Conservation (phyloP, 2,113 vertebrate genomes). For the Gobius niger region DNA sequence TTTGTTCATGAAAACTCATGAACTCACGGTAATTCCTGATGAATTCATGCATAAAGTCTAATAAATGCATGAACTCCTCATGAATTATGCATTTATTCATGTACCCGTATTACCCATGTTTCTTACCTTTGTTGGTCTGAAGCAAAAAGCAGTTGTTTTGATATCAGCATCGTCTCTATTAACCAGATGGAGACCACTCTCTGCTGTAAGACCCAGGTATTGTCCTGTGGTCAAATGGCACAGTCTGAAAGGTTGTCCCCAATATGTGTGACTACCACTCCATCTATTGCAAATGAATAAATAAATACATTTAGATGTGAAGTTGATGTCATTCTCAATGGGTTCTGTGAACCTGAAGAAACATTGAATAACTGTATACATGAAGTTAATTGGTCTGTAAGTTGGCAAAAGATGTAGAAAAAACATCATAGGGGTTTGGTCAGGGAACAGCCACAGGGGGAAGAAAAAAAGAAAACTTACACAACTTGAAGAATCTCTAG, state of each 20-base stretch:
- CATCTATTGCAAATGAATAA: conserved; percentile 78
- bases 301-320: background rate
- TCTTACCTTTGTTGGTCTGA: conserved; percentile 89
- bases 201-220: conserved; percentile 87
- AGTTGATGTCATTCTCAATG: background rate
- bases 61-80: no score
- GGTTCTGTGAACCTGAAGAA: background rate
- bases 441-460: background rate
- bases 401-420: background rate
- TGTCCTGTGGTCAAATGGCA: conserved; percentile 91
- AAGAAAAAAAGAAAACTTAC: conserved; percentile 77
- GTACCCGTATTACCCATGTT: background rate
- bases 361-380: background rate
- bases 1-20: no score
- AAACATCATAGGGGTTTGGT: background rate
- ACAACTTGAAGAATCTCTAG: conserved; percentile 90
- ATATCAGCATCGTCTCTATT: conserved; percentile 89
- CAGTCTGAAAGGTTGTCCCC: conserved; percentile 90
- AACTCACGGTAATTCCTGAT: no score
- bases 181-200: conserved; percentile 85
- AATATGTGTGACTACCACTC: conserved; percentile 91
- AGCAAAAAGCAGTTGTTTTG: conserved; percentile 88
- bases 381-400: background rate
- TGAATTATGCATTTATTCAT: no score
- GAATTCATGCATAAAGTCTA: no score